Evolutionary conservation across 2,797 vertebrate genomes (phyloP).

Genomic region (Myripristis murdjan): DNA sequence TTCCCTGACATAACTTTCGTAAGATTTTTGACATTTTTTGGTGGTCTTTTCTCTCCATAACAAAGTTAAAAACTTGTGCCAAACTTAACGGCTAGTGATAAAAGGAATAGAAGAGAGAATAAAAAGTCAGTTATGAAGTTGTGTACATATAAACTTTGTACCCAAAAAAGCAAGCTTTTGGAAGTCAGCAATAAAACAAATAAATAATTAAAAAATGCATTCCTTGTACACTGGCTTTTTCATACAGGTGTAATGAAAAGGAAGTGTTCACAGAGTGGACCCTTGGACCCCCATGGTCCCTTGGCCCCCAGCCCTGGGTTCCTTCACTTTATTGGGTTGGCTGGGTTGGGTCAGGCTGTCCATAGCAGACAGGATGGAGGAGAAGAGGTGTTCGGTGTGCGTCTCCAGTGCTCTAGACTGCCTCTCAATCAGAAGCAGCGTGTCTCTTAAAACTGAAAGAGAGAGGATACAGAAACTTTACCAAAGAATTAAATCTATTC

Average conservation of each 20-base stretch:
- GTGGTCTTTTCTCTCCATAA: not conserved
- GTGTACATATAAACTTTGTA: not conserved
- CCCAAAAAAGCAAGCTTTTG: not conserved
- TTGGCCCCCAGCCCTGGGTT: not conserved
- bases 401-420: conserved; percentile 87
- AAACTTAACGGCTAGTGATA: not conserved
- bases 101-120: not conserved
- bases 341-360: conserved; percentile 74
- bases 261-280: conserved; percentile 1
- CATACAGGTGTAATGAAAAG: no score
- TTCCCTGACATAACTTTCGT: no score
- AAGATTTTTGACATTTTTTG: no score
- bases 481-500: no score
- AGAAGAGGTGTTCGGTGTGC: conserved; percentile 86
- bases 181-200: not conserved
- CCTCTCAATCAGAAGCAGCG: conserved; percentile 87
- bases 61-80: not conserved
- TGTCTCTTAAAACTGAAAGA: conserved; percentile 88
- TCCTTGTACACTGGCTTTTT: not conserved
- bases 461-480: not conserved
- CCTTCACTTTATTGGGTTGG: not conserved
- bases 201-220: not conserved
- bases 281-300: not conserved
- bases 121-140: not conserved
- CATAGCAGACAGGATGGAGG: conserved; percentile 88